A percentile compares a stretch with the other conserved stretches of the same genome.
Evolutionary conservation across 2,113 vertebrate species (phyloP).

Genomic region (Takifugu flavidus): DNA sequence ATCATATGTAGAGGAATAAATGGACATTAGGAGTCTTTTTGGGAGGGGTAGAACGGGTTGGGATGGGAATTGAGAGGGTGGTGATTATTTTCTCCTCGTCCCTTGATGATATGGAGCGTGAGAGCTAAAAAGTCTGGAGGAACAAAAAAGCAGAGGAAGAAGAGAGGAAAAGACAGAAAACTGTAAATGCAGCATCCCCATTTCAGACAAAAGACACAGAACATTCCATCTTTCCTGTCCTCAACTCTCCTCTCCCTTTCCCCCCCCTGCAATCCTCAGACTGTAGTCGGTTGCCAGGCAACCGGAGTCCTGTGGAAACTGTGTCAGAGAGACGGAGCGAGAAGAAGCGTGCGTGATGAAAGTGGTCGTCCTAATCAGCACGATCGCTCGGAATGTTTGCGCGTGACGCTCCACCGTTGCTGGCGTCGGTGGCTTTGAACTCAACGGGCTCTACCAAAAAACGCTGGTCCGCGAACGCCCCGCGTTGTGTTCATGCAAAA

Average conservation of each 20-base stretch:
- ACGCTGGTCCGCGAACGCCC: background rate
- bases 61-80: constrained; percentile 37
- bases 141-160: background rate
- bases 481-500: too few relatives aligned
- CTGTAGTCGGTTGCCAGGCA: constrained; percentile 66
- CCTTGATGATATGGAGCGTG: constrained; percentile 46
- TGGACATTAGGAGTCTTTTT: constrained; percentile 22
- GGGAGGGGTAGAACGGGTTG: constrained; percentile 1
- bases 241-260: constrained; percentile 31
- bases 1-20: constrained; percentile 26
- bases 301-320: constrained; percentile 61
- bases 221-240: constrained; percentile 41
- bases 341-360: constrained; percentile 21
- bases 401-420: constrained; percentile 2
- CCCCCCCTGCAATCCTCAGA: constrained; percentile 54
- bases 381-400: constrained; percentile 55
- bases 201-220: constrained; percentile 41
- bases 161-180: constrained; percentile 42
- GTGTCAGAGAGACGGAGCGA: constrained; percentile 55
- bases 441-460: too few relatives aligned
- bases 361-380: constrained; percentile 32
- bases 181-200: constrained; percentile 46
- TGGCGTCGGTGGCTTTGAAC: constrained; percentile 1
- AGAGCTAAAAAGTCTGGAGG: constrained; percentile 7
- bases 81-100: constrained; percentile 14